These are phyloP conservation scores for Nephrotoma appendiculata DNA, from an alignment of 2,888 invertebrate genomes.

Conservation along the genomic window DNA sequence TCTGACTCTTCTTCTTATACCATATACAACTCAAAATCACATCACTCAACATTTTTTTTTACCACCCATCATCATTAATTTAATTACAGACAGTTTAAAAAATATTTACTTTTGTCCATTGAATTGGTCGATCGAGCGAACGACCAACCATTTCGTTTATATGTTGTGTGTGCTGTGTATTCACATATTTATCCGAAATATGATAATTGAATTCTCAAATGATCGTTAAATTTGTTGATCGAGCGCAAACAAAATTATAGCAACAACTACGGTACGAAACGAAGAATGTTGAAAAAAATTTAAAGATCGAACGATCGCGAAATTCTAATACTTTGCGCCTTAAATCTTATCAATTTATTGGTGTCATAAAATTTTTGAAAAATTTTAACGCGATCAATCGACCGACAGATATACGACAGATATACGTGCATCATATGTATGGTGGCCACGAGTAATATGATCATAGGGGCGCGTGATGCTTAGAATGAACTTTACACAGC, in stretches of 20 bases:
- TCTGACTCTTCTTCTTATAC: background rate
- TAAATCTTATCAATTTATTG: background rate
- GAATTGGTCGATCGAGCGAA: background rate
- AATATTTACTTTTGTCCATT: background rate
- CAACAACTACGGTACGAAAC: background rate
- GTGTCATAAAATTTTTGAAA: background rate
- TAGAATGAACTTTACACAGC: too few relatives aligned
- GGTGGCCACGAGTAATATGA: background rate
- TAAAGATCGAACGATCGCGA: background rate
- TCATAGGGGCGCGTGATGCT: background rate
- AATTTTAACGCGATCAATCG: background rate
- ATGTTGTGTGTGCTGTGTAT: background rate
- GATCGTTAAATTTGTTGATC: background rate
- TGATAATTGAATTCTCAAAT: background rate
- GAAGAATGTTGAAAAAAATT: background rate
- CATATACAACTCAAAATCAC: background rate
- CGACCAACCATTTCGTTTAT: background rate
- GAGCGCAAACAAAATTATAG: background rate
- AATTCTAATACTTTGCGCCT: background rate
- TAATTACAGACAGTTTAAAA: background rate
- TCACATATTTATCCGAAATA: background rate
- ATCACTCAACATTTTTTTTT: background rate
- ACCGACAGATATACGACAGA: background rate
- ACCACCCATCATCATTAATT: background rate
- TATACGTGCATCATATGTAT: background rate